phyloP scores from a whole-genome alignment of 2,113 vertebrate species.

The Austrofundulus limnaeus region DNA sequence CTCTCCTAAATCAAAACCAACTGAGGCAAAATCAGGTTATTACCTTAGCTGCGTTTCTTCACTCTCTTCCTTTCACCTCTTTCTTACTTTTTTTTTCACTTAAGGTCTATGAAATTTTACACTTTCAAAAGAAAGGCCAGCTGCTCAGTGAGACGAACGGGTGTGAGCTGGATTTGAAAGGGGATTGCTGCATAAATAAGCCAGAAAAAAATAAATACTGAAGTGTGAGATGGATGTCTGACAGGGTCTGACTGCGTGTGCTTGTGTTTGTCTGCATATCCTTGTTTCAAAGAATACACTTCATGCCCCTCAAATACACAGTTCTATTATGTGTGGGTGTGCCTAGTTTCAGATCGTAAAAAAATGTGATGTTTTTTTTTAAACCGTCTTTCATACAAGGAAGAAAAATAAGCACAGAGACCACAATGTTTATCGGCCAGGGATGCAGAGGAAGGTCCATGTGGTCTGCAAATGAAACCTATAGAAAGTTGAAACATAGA shows the following conservation, averaged over 20 bases:
- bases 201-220: conserved; percentile 38
- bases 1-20: conserved; percentile 74
- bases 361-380: conserved; percentile 28
- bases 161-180: conserved; percentile 48
- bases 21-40: conserved; percentile 74
- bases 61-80: conserved; percentile 29
- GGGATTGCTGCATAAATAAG: conserved; percentile 58
- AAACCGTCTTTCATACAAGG: conserved; percentile 29
- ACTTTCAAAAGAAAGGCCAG: conserved; percentile 63
- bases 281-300: conserved; percentile 17
- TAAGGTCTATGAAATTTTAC: conserved; percentile 64
- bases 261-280: conserved; percentile 26
- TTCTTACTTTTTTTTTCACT: conserved; percentile 43
- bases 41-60: conserved; percentile 61
- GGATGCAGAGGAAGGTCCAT: conserved; percentile 20
- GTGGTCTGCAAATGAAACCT: conserved; percentile 10
- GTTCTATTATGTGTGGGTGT: conserved; percentile 11
- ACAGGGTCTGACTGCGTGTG: conserved; percentile 22
- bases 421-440: conserved; percentile 22
- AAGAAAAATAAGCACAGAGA: conserved; percentile 22
- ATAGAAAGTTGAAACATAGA: not conserved
- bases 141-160: conserved; percentile 39
- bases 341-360: conserved; percentile 33
- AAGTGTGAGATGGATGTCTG: conserved; percentile 40
- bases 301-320: conserved; percentile 7